A percentile compares a stretch with the other conserved stretches of the same genome.
phyloP scores from a whole-genome alignment of 2,113 vertebrate genomes.

The Ceyx cyanopectus region DNA sequence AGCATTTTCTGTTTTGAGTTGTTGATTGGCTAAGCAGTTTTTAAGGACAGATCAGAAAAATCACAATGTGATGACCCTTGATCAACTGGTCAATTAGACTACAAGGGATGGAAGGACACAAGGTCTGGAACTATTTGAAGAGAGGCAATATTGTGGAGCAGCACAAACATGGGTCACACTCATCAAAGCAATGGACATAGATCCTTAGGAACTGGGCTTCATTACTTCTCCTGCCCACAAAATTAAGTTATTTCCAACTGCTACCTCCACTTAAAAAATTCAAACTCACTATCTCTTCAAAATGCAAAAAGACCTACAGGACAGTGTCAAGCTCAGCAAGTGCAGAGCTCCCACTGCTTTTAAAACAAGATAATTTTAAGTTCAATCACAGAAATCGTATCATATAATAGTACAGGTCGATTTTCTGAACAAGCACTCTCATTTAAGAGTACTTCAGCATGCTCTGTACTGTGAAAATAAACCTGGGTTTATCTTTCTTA shows the following conservation, averaged over 20 bases:
- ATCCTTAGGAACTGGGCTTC: not conserved
- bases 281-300: not conserved
- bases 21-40: not conserved
- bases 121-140: not conserved
- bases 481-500: not conserved
- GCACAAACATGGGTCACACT: not conserved
- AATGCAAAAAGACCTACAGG: not conserved
- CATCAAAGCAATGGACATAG: not conserved
- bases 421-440: not conserved
- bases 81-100: not conserved
- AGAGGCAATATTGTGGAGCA: not conserved
- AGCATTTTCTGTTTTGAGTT: not conserved
- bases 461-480: not conserved
- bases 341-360: not conserved
- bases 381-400: not conserved
- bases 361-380: not conserved
- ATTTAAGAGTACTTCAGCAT: not conserved
- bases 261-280: not conserved
- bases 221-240: not conserved
- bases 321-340: not conserved
- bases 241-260: not conserved
- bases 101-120: accelerated
- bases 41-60: not conserved
- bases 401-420: not conserved
- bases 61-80: not conserved